Evolutionary conservation across 2,888 invertebrate species (phyloP), one percentile per base, ranked within the genome.

Genomic region (Sceliomorpha sp.): DNA sequence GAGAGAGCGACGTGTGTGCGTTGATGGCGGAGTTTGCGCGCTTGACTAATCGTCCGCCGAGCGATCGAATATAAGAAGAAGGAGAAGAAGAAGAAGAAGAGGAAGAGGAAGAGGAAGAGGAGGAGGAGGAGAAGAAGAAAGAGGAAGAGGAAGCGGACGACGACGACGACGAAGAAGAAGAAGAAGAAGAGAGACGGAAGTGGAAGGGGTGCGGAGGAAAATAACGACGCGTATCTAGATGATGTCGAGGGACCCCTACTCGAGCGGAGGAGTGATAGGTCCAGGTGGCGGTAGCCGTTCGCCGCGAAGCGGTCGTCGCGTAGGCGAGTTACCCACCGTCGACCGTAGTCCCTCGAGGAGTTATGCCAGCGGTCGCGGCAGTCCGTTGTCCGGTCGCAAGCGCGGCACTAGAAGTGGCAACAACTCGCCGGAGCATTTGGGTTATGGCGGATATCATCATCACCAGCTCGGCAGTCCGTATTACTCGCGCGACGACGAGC

Each of bases 261-360:
- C 87, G 69, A 83, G 86, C 82, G 81, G 91, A 88, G 89, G 86
- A 89, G 91, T 89, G 89, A 91, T 90, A 89, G 93, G 90, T 91
- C 92, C 90, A 91, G 93, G 90, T 90, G 92, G 89, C 88, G 89
- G 90, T 86, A 90, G 90, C 83, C 91, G 89, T 86, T 90, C 90
- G 80, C 87, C 87, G 42, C 77, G 86, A 55, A 75, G 77, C 56
- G 70, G 70, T 90, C 94, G 93, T 89, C 91, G 91, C 85, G 89
- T 91, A 84, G 90, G 89, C 59, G 92, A 92, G 88, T 90, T 96
- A 90, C 95, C 96, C 88, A 95, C 95, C 89, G 95, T 95, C 89
- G 96, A 96, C 92, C 93, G 95, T 89, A 95, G 95, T 89, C 96
- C 96, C 89, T 94, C 95, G 85, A 92, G 95, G 88, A 92, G 92